Conservation (phyloP, 2,797 vertebrate species). For the Rhinatrema bivittatum region DNA sequence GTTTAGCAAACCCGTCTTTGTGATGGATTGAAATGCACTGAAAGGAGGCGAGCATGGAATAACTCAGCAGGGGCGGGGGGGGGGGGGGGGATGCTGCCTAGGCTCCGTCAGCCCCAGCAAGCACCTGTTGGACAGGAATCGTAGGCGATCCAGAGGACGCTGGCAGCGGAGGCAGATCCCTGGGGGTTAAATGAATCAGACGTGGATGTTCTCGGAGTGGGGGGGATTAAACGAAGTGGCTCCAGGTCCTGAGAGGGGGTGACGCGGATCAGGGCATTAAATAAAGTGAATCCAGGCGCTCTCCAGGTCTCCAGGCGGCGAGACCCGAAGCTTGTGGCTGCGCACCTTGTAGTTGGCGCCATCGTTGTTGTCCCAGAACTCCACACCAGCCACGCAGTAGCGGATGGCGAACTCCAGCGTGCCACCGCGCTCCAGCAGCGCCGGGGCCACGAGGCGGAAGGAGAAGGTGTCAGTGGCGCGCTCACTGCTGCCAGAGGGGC, state of each 20-base stretch:
- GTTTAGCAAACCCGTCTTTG: too few relatives aligned
- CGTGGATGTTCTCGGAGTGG: background rate
- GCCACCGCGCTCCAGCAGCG: slow-evolving; percentile 58
- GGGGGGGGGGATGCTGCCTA: too few relatives aligned
- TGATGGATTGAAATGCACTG: too few relatives aligned
- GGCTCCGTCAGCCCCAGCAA: too few relatives aligned
- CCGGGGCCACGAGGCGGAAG: slow-evolving; percentile 72
- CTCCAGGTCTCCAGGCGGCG: slow-evolving; percentile 69
- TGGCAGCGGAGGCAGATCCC: too few relatives aligned
- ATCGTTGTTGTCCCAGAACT: slow-evolving; percentile 86
- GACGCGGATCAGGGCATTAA: too few relatives aligned
- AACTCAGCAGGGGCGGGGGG: too few relatives aligned
- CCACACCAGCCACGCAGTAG: slow-evolving; percentile 69
- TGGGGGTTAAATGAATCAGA: too few relatives aligned
- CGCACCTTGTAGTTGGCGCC: slow-evolving; percentile 78
- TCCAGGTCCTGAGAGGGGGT: background rate
- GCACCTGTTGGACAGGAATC: too few relatives aligned
- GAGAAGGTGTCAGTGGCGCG: slow-evolving; percentile 68
- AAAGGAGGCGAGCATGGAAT: too few relatives aligned
- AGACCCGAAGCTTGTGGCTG: slow-evolving; percentile 59
- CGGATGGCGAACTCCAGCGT: slow-evolving; percentile 77
- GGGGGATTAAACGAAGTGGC: too few relatives aligned
- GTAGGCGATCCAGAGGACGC: too few relatives aligned
- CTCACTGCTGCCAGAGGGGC: slow-evolving; percentile 49
- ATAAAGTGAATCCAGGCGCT: slow-evolving; percentile 88